A percentile compares a stretch with the other conserved stretches of the same genome.
These are phyloP conservation scores for Tromatobia lineatoria DNA, from an alignment of 2,888 invertebrate species.

Conservation along the genomic window DNA sequence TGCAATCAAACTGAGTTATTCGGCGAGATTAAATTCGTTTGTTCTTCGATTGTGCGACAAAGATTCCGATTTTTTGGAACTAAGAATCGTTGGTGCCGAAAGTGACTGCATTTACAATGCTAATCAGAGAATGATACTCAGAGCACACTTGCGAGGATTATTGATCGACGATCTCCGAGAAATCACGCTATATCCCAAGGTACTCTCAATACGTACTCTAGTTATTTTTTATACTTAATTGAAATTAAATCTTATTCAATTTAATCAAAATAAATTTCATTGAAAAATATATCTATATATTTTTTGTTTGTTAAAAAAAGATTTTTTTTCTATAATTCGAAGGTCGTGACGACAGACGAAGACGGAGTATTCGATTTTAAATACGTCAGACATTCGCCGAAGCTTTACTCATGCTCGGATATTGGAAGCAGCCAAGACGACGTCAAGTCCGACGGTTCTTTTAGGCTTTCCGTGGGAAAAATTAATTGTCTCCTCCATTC, in stretches of 20 bases:
- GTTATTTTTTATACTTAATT: background rate
- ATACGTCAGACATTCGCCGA: slow-evolving; percentile 90
- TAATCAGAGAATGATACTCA: slow-evolving; percentile 91
- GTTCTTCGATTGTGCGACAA: slow-evolving; percentile 90
- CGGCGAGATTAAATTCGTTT: slow-evolving; percentile 88
- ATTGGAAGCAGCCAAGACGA: slow-evolving; percentile 85
- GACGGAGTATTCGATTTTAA: slow-evolving; percentile 93
- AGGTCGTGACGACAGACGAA: slow-evolving; percentile 92
- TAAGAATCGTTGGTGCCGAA: slow-evolving; percentile 89
- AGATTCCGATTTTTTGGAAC: slow-evolving; percentile 90
- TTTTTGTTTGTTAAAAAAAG: too few species aligned
- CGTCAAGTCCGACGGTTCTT: slow-evolving; percentile 89
- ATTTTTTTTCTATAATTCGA: slow-evolving; percentile 59
- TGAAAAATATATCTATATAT: too few species aligned
- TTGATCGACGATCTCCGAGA: slow-evolving; percentile 91
- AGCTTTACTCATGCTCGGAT: slow-evolving; percentile 86
- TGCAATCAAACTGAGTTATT: slow-evolving; percentile 87
- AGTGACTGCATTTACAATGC: slow-evolving; percentile 92
- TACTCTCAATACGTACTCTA: slow-evolving; percentile 75
- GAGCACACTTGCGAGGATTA: slow-evolving; percentile 89
- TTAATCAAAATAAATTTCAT: too few species aligned
- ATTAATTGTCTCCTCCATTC: slow-evolving; percentile 91
- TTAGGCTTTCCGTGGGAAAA: slow-evolving; percentile 90
- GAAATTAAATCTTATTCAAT: too few species aligned
- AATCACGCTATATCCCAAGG: slow-evolving; percentile 92